Base-by-base conservation (phyloP, 2,113 vertebrate species). In the Lepidiolamprologus cunningtoni region DNA sequence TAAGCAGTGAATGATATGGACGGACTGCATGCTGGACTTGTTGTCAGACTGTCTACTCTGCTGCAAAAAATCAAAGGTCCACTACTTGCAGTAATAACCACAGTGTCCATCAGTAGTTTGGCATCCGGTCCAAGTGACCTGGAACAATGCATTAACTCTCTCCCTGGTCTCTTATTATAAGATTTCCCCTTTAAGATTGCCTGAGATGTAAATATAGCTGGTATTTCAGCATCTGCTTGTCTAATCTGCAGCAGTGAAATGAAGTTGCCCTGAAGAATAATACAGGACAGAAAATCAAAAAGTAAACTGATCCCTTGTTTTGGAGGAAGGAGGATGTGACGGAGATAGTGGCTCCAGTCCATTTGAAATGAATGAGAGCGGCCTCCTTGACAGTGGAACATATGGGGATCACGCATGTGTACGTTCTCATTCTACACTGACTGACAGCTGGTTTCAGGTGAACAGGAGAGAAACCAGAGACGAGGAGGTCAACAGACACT, bases 361-460 rank as follows among this genome's bases (percentile, higher is more conserved):
- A 17, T 14, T 63, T 80, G 86, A 83, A 87, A 82, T 80, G 85
- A 92, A 91, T 90, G 86, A 90, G 86, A 81, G 53, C 79, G 2
- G 85, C 82, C 28, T 78, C 33, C 42, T 66, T 71, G 19, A 57
- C 86, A 23, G 85, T 23, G 9, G 66, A 80, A 82, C 84, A 35
- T 68, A 80, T 80, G 76, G 63, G 80, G 84, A 83, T 87, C 86
- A 54, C 45, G 80, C 63, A 50, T 85, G 84, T 83, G 91, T 61
- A 82, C 3, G 80, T 19, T 63, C 19, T 45, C 3, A 52, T 71
- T 86, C 76, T 81, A 45, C 78, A 4, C 40, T 66, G 93, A 93
- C 80, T 89, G 93, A 90, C 90, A 76, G 84, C 82, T 0, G 94
- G 95, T 95, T 93, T 96, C 95, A 94, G 23, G 92, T 95, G 93